Conservation (phyloP, 1,140 invertebrate species). For the Macrocentrus cingulum region DNA sequence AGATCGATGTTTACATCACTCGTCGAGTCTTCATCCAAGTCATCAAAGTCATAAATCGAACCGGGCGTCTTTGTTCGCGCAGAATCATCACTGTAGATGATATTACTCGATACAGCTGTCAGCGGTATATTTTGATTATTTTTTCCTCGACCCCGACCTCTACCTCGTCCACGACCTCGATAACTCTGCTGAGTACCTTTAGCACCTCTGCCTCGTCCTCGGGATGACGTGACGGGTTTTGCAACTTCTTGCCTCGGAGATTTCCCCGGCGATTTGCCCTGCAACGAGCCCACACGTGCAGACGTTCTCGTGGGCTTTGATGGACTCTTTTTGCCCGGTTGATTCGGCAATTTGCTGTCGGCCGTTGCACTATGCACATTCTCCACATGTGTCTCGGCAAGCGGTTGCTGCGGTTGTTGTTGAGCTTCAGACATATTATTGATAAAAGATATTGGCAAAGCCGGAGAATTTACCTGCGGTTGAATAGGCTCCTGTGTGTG, state of each 20-base stretch:
- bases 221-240: conserved; percentile 29
- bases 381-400: conserved; percentile 8
- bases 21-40: conserved; percentile 80
- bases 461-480: conserved; percentile 41
- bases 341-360: conserved; percentile 29
- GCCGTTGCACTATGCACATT: conserved; percentile 2
- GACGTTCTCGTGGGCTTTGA: conserved; percentile 68
- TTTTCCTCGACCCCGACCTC: conserved; percentile 65
- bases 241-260: conserved; percentile 65
- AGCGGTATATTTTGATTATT: conserved; percentile 51
- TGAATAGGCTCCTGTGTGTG: conserved; percentile 13
- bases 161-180: conserved; percentile 68
- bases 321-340: conserved; percentile 65
- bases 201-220: conserved; percentile 50
- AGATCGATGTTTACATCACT: conserved; percentile 76
- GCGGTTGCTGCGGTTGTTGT: no score
- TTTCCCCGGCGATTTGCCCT: conserved; percentile 74
- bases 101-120: conserved; percentile 43
- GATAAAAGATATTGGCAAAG: conserved; percentile 49
- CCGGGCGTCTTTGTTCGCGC: conserved; percentile 78
- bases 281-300: conserved; percentile 63
- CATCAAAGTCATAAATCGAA: conserved; percentile 84
- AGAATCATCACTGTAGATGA: conserved; percentile 56
- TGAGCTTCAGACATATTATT: conserved; percentile 29
- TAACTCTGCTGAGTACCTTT: conserved; percentile 57